These are phyloP conservation scores for Adelognathus sp. DNA, from an alignment of 2,888 invertebrate species.

Conservation along the genomic window DNA sequence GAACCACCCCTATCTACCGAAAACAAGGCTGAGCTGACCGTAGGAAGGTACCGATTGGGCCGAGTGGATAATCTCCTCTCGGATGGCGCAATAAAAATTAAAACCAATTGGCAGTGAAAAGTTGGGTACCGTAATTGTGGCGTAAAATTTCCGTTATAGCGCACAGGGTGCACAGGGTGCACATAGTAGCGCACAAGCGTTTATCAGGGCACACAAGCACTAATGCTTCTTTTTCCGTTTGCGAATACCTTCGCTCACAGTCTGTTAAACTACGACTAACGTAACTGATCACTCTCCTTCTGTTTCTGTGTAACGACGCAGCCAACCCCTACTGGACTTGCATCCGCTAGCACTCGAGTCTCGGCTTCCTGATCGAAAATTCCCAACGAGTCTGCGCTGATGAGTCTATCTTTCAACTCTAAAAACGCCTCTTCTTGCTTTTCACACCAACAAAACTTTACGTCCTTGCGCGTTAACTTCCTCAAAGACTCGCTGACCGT, in stretches of 20 bases:
- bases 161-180: no score
- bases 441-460: conserved; percentile 24
- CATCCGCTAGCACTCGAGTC: conserved; percentile 74
- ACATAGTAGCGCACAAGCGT: conserved; percentile 76
- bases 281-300: conserved; percentile 74
- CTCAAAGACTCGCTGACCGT: conserved; percentile 65
- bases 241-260: conserved; percentile 69
- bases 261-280: conserved; percentile 75
- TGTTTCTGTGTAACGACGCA: conserved; percentile 70
- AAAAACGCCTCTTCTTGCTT: conserved; percentile 55
- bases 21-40: no score
- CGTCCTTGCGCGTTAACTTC: conserved; percentile 19
- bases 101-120: no score
- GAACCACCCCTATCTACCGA: no score
- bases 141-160: no score
- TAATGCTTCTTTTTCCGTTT: conserved; percentile 65
- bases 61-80: no score
- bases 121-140: no score
- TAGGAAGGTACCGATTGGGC: no score
- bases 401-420: conserved; percentile 41
- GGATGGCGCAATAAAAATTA: no score
- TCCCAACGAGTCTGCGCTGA: conserved; percentile 61
- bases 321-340: conserved; percentile 73
- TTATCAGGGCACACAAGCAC: conserved; percentile 67
- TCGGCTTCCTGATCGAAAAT: conserved; percentile 68